A percentile compares a stretch with the other conserved stretches of the same genome.
Conservation (phyloP, 1,140 invertebrate species). For the Drosophila simulans region DNA sequence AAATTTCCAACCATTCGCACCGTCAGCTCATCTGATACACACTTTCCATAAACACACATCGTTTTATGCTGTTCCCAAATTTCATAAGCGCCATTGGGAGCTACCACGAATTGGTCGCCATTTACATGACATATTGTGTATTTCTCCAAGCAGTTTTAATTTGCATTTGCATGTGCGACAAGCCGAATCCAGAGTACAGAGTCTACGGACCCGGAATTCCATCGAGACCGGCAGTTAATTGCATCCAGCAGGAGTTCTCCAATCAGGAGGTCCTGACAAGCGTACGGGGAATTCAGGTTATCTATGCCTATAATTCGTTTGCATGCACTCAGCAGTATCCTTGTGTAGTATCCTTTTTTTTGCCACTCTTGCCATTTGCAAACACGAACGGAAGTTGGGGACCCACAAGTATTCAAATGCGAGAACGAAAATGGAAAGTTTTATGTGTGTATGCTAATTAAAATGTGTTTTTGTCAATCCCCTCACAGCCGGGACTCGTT, state of each 20-base stretch:
- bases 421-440: constrained; percentile 20
- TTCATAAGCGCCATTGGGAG: constrained; percentile 36
- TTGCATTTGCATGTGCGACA: constrained; percentile 38
- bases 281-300: constrained; percentile 23
- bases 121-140: constrained; percentile 41
- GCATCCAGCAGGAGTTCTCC: constrained; percentile 32
- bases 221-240: constrained; percentile 33
- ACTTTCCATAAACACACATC: constrained; percentile 9
- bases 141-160: constrained; percentile 39
- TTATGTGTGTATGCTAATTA: constrained; percentile 52
- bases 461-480: constrained; percentile 48
- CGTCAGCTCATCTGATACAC: constrained; percentile 7
- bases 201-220: background rate
- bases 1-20: constrained; percentile 17
- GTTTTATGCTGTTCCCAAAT: constrained; percentile 44
- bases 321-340: constrained; percentile 1
- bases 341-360: constrained; percentile 5
- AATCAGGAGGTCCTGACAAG: constrained; percentile 10
- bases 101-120: constrained; percentile 13
- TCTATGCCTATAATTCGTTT: constrained; percentile 29
- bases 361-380: background rate
- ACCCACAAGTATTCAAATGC: constrained; percentile 44
- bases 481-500: constrained; percentile 4
- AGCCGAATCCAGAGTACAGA: constrained; percentile 3
- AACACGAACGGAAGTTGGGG: constrained; percentile 5